These are phyloP conservation scores for Metacarcinus magister DNA, from an alignment of 2,888 invertebrate genomes.

Conservation along the genomic window DNA sequence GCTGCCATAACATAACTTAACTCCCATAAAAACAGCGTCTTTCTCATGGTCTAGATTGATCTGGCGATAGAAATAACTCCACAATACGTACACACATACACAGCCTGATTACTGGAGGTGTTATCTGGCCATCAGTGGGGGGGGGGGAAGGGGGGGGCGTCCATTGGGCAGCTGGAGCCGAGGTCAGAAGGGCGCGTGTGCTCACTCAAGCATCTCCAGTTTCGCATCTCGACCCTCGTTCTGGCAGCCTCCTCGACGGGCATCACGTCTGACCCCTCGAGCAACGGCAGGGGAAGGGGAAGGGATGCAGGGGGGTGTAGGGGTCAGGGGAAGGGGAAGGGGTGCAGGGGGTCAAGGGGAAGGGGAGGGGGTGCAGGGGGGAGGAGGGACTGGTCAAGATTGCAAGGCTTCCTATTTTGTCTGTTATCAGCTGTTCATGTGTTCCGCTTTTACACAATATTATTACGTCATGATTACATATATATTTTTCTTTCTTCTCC, in stretches of 20 bases:
- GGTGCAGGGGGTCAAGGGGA: background rate
- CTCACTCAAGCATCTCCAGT: background rate
- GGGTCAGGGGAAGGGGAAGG: too few relatives aligned
- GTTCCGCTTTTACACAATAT: background rate
- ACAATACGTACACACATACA: background rate
- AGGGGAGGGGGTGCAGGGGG: background rate
- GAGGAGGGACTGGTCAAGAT: background rate
- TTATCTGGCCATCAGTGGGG: background rate
- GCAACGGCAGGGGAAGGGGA: background rate
- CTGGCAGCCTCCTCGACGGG: constrained; percentile 32
- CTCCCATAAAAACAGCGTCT: constrained; percentile 4
- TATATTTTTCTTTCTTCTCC: background rate
- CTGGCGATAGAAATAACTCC: constrained; percentile 8
- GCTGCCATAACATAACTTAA: background rate
- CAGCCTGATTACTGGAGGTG: background rate
- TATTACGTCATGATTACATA: background rate
- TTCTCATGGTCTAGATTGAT: background rate
- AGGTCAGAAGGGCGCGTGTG: constrained; percentile 48
- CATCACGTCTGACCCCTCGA: background rate
- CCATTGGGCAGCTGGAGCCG: constrained; percentile 2
- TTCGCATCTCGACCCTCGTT: constrained; percentile 32
- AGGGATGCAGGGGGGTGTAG: background rate
- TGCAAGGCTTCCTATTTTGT: background rate
- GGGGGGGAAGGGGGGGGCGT: background rate
- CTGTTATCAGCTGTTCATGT: background rate